Conservation (phyloP, 2,797 vertebrate genomes). For the Ciconia nigra region DNA sequence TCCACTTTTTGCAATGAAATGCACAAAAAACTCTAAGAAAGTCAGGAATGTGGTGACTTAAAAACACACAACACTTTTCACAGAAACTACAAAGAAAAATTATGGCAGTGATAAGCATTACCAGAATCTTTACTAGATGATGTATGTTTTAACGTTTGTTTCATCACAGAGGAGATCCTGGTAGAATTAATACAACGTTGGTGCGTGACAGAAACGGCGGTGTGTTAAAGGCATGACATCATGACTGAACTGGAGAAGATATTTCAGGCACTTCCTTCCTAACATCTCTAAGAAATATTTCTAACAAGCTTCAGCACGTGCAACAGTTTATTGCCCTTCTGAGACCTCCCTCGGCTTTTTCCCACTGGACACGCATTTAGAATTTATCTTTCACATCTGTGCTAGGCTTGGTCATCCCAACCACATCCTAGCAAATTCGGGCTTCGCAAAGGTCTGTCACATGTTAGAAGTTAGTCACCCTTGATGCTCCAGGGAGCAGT, state of each 20-base stretch:
- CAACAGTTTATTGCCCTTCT: not conserved
- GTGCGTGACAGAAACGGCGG: not conserved
- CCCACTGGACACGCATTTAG: not conserved
- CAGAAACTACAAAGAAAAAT: not conserved
- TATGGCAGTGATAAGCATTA: not conserved
- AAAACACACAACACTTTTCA: not conserved
- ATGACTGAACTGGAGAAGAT: not conserved
- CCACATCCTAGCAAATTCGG: not conserved
- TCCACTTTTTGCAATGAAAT: not conserved
- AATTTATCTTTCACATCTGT: not conserved
- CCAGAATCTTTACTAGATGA: not conserved
- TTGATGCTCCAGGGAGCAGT: not conserved
- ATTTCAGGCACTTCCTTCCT: not conserved
- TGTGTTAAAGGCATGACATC: not conserved
- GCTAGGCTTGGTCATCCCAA: not conserved
- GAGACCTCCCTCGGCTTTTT: not conserved
- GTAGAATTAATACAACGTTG: not conserved
- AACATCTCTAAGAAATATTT: not conserved
- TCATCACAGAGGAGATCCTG: not conserved
- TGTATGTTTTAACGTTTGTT: not conserved
- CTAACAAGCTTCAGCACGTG: not conserved
- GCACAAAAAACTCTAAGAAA: not conserved
- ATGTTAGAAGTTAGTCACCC: not conserved
- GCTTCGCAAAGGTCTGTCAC: not conserved
- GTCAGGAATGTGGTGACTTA: not conserved